Evolutionary conservation across 2,797 vertebrate species (phyloP).

Genomic region (Mormyrus hasselquistii): DNA sequence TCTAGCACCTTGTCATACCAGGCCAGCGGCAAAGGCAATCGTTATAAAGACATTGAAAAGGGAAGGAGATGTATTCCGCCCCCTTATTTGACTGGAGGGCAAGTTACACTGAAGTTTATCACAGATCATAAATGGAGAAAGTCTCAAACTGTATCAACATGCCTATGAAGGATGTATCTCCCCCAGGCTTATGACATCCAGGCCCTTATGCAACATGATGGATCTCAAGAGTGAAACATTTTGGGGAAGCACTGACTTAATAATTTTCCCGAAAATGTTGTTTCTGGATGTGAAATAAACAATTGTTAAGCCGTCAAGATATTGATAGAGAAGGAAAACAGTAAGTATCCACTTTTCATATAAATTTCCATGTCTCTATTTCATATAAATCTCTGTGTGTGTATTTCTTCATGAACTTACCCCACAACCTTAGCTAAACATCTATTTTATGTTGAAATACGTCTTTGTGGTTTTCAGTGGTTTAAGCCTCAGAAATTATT

Average conservation of each 20-base stretch:
- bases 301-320: neutral
- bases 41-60: slow-evolving; percentile 34
- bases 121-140: slow-evolving; percentile 36
- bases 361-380: neutral
- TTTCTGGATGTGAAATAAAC: neutral
- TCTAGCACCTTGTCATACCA: slow-evolving; percentile 30
- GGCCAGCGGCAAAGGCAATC: slow-evolving; percentile 40
- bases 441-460: neutral
- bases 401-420: neutral
- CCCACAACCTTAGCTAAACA: neutral
- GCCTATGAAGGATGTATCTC: slow-evolving; percentile 32
- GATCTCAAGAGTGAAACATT: slow-evolving; percentile 36
- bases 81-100: slow-evolving; percentile 34
- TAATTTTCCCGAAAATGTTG: neutral
- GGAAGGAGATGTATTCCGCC: slow-evolving; percentile 30
- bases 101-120: slow-evolving; percentile 31
- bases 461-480: neutral
- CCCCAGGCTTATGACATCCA: slow-evolving; percentile 34
- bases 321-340: neutral
- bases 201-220: slow-evolving; percentile 31
- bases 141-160: slow-evolving; percentile 31
- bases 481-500: neutral
- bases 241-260: slow-evolving; percentile 4
- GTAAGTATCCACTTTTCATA: neutral
- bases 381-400: neutral